These are phyloP conservation scores for Lacanobia wlatinum DNA, from an alignment of 2,888 invertebrate genomes.

Conservation along the genomic window DNA sequence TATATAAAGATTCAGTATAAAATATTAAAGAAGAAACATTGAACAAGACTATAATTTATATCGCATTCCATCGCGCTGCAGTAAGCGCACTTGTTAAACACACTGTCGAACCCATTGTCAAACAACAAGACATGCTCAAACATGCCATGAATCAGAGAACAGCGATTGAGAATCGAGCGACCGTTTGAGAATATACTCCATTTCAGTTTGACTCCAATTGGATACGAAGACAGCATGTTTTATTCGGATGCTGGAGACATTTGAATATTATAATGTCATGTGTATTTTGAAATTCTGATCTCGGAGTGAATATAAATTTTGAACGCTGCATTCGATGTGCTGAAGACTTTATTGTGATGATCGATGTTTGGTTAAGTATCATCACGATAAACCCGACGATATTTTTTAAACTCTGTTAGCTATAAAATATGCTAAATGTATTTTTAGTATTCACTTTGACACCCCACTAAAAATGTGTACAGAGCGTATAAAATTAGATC, in stretches of 20 bases:
- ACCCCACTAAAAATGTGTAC: background rate
- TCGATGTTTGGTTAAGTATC: too few relatives aligned
- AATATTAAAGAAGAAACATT: background rate
- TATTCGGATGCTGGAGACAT: slow-evolving; percentile 47
- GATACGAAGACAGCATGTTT: slow-evolving; percentile 55
- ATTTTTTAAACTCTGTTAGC: background rate
- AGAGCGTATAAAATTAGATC: background rate
- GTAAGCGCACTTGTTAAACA: slow-evolving; percentile 10
- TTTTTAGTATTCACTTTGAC: background rate
- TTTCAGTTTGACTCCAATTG: slow-evolving; percentile 55
- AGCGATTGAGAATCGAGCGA: slow-evolving; percentile 33
- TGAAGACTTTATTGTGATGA: background rate
- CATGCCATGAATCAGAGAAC: slow-evolving; percentile 46
- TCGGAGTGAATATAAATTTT: slow-evolving; percentile 47
- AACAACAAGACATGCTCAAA: slow-evolving; percentile 34
- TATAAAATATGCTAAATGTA: background rate
- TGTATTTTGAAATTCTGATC: slow-evolving; percentile 56
- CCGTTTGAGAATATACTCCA: slow-evolving; percentile 39
- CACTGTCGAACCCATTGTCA: slow-evolving; percentile 16
- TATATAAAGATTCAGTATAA: background rate
- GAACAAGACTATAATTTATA: background rate
- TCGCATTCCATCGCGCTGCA: slow-evolving; percentile 4
- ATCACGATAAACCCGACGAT: background rate
- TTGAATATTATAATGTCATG: slow-evolving; percentile 55
- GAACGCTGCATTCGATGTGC: slow-evolving; percentile 23